Evolutionary conservation across 2,113 vertebrate species (phyloP), one percentile per base, ranked within the genome.

Genomic region (Carettochelys insculpta): DNA sequence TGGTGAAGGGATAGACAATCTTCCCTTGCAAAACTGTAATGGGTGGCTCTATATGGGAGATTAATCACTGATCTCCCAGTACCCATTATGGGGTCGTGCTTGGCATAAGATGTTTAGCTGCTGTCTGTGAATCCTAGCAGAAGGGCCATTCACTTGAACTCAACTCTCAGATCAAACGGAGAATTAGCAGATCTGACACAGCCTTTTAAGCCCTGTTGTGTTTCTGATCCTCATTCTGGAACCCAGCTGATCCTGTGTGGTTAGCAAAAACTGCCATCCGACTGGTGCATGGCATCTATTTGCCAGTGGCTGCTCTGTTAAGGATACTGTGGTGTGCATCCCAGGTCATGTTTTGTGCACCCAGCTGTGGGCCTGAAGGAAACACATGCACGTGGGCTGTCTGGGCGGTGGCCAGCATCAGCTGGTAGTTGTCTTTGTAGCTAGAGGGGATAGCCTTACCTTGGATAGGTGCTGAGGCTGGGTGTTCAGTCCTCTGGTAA

Each of bases 141-240:
- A 82, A 4, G 73, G 22, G 31, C 47, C 77, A 50, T 0, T 0
- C 10, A 0, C 43, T 20, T 25, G 7, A 47, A 43, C 34, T 78
- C 8, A n/a, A 13, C 22, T 73, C 50, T 80, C 56, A 54, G 43
- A 77, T 82, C 38, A 29, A 54, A 75, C 80, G 85, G 85, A 48
- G 77, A 87, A 20, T 5, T 5, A 8, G 27, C 24, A 45, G 13
- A 41, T 84, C 14, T 52, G 48, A 81, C 24, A 45, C 38, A 56
- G 27, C 14, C 53, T 68, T 29, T 41, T 29, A 8, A 3, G 16
- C 52, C 58, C 25, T 56, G 31, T 51, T n/a, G n/a, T 3, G 24
- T 88, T 79, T 77, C n/a, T 51, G 77, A 90, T 73, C 54, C 77
- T 38, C 71, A 29, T 29, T 34, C 82, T 80, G 41, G 68, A 65